Conservation (phyloP, 1,140 invertebrate genomes). For the Arion vulgaris region DNA sequence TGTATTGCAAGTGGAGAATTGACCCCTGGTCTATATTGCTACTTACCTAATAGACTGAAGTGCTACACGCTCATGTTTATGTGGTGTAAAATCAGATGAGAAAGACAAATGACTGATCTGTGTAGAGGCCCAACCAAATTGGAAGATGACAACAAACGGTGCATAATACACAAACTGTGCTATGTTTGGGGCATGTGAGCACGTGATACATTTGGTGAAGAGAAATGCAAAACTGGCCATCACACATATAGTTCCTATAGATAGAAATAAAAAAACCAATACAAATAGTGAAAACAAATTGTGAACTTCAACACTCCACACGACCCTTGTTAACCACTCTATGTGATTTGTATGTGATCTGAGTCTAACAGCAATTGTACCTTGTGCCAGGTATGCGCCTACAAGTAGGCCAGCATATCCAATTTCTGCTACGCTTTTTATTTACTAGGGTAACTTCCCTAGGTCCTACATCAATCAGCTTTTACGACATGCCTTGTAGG, state of each 20-base stretch:
- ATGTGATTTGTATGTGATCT: no score
- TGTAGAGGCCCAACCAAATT: constrained; percentile 95
- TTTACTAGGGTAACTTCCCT: no score
- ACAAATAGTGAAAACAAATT: neutral
- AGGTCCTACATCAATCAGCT: no score
- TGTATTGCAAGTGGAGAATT: no score
- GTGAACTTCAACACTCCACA: no score
- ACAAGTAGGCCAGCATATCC: no score
- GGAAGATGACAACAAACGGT: constrained; percentile 92
- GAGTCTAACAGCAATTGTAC: no score
- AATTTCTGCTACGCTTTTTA: no score
- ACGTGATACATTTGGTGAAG: constrained; percentile 86
- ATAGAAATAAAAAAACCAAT: constrained; percentile 40
- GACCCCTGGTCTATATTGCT: no score
- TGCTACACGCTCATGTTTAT: constrained; percentile 84
- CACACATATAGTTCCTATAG: constrained; percentile 83
- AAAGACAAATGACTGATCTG: constrained; percentile 96
- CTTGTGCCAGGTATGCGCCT: no score
- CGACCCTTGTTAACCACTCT: no score
- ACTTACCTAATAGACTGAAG: constrained; percentile 77
- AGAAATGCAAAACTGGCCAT: constrained; percentile 90
- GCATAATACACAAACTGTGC: constrained; percentile 89
- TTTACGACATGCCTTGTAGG: no score
- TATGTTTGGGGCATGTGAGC: constrained; percentile 77
- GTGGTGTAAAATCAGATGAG: constrained; percentile 85